A percentile compares a stretch with the other conserved stretches of the same genome.
These are phyloP conservation scores for Linurgus olivaceus DNA, from an alignment of 2,797 vertebrate species.

Conservation along the genomic window DNA sequence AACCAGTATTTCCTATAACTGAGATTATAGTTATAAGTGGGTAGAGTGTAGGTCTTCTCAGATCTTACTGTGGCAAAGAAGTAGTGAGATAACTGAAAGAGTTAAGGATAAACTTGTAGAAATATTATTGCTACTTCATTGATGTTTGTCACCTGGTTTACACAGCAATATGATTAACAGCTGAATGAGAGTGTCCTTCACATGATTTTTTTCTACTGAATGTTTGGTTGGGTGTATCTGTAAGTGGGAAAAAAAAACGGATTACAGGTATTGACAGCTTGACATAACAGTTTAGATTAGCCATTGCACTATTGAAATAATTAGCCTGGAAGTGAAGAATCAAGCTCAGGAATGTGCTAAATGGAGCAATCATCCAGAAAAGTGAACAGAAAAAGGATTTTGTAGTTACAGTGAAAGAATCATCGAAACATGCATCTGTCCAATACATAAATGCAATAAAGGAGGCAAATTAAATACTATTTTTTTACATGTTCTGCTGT, in stretches of 20 bases:
- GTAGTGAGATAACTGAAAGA: neutral
- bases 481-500: neutral
- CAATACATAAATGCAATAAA: neutral
- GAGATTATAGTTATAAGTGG: neutral
- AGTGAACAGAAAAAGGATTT: constrained; percentile 38
- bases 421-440: neutral
- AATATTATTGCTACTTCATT: neutral
- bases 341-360: constrained; percentile 31
- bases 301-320: constrained; percentile 40
- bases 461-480: neutral
- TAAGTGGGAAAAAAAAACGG: neutral
- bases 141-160: neutral
- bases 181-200: neutral
- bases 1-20: neutral
- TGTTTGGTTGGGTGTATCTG: neutral
- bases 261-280: neutral
- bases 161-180: neutral
- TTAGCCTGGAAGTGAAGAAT: constrained; percentile 32
- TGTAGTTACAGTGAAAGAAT: constrained; percentile 7
- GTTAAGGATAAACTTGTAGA: neutral
- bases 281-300: constrained; percentile 1
- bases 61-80: neutral
- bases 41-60: neutral
- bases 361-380: constrained; percentile 38
- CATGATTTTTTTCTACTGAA: neutral